Percentiles rank a stretch among this genome's conserved stretches.
Evolutionary conservation across 2,113 vertebrate species (phyloP).

Genomic region (Grantiella picta): DNA sequence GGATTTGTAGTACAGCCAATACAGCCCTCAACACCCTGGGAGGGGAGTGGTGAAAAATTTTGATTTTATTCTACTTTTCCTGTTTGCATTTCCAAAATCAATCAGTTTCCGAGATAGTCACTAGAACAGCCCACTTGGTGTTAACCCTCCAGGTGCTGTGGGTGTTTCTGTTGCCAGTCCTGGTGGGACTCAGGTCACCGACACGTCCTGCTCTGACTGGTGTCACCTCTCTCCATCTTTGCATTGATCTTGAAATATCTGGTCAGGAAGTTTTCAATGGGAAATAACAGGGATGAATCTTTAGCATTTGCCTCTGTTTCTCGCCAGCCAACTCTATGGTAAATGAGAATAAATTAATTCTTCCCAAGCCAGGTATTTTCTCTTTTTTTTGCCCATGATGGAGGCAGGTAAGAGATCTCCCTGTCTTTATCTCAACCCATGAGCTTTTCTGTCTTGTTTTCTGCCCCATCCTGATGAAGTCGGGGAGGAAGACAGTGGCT

Average conservation of each 20-base stretch:
- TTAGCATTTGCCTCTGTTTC: not conserved
- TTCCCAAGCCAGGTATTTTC: not conserved
- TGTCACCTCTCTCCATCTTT: fast-evolving
- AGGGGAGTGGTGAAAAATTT: not conserved
- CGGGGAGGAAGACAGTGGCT: not conserved
- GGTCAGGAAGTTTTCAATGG: not conserved
- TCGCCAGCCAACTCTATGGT: not conserved
- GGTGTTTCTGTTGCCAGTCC: not conserved
- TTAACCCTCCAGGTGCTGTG: not conserved
- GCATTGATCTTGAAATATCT: fast-evolving
- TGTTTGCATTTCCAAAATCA: not conserved
- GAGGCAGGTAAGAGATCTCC: not conserved
- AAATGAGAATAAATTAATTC: not conserved
- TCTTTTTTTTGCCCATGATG: not conserved
- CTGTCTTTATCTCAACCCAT: fast-evolving
- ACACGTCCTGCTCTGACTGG: not conserved
- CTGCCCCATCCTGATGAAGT: not conserved
- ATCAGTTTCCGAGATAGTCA: not conserved
- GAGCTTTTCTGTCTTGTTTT: not conserved
- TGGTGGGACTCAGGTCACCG: not conserved
- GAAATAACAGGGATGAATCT: not conserved
- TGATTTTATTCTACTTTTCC: constrained; percentile 9
- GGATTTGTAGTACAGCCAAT: not conserved
- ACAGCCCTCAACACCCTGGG: not conserved
- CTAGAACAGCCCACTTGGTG: not conserved